phyloP scores from a whole-genome alignment of 2,113 vertebrate species.

The Sturnus vulgaris region DNA sequence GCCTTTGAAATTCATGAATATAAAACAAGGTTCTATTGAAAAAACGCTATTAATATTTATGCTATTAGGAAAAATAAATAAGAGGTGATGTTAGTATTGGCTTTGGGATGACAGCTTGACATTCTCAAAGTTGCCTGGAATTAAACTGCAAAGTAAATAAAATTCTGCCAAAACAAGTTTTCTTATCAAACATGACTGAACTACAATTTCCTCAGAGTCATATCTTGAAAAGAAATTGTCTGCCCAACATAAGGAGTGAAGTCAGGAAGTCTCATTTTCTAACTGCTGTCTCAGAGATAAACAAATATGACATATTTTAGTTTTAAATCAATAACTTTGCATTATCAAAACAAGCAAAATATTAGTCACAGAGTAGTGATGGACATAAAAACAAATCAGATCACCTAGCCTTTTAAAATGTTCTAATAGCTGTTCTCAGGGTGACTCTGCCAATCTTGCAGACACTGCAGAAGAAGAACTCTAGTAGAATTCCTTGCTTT shows the following conservation, averaged over 20 bases:
- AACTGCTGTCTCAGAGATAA: not conserved
- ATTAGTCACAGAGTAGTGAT: not conserved
- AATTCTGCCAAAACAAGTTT: not conserved
- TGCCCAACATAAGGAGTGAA: not conserved
- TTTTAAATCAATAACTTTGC: not conserved
- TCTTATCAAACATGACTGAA: not conserved
- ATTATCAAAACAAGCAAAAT: not conserved
- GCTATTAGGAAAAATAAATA: not conserved
- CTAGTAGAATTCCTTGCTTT: not conserved
- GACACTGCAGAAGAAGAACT: not conserved
- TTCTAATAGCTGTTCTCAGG: not conserved
- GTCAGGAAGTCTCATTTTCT: not conserved
- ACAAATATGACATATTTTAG: not conserved
- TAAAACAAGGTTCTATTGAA: not conserved
- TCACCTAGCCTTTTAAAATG: not conserved
- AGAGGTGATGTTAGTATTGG: not conserved
- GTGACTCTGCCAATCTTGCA: not conserved
- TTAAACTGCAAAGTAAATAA: not conserved
- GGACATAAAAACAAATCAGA: not conserved
- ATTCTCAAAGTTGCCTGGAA: not conserved
- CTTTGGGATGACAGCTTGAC: not conserved
- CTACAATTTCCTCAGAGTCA: not conserved
- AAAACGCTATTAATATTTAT: constrained; percentile 26
- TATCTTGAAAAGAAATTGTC: not conserved
- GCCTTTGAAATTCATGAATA: not conserved